Evolutionary conservation across 2,888 invertebrate species (phyloP), one percentile per base, ranked within the genome.

Genomic region (Stenchaetothrips biformis): DNA sequence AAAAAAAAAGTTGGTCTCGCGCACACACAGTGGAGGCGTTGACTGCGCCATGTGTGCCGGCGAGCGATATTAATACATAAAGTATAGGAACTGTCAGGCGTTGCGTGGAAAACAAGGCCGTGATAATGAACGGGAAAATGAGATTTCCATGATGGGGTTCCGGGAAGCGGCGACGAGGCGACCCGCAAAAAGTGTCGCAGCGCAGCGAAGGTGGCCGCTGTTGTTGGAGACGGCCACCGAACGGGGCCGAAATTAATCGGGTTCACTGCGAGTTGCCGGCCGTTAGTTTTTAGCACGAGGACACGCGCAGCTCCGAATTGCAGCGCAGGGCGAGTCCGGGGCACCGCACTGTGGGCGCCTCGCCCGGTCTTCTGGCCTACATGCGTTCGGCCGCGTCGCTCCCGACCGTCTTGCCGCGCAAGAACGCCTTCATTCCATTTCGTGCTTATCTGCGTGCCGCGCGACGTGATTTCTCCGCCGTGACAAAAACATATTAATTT

Each of bases 401-500:
- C 53, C 8, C 13, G 18, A 6, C 59, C 18, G 59, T 16, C 59
- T 59, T 18, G 0, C 16, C 59, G 59, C 59, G 59, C 59, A 59
- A 59, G 59, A 59, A 59, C 37, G 37, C n/a, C n/a, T n/a, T n/a
- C n/a, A n/a, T 37, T 37, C 37, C 37, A 37, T 37, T 37, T 37
- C 37, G 4, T 37, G 37, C 37, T 37, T 37, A 37, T 37, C 37
- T 37, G 37, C 37, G n/a, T n/a, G 37, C 37, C 37, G 37, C 21
- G 67, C 21, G 25, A 21, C 25, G 67, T 74, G 67, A 74, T 74
- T 74, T 11, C 67, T 74, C 25, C 21, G 9, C 21, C n/a, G n/a
- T 6, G 67, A 74, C 67, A 74, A 74, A 74, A 74, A 74, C 67
- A 21, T 25, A 74, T 74, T 74, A 74, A 74, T 74, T 74, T 74